Conservation (phyloP, 2,888 invertebrate species). For the Hipparchia sbordonii region DNA sequence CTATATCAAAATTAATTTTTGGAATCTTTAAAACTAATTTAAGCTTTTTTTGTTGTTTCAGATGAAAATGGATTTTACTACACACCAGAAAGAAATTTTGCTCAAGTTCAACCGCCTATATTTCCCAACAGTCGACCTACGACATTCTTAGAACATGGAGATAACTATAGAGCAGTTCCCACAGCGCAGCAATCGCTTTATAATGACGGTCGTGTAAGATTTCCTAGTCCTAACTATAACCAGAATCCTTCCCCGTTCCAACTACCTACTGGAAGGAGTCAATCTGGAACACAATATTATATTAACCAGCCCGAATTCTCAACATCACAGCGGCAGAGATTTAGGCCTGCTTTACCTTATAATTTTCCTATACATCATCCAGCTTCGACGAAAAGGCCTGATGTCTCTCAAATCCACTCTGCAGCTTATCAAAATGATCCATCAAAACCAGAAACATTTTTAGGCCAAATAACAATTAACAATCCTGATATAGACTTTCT, state of each 20-base stretch:
- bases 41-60: slow-evolving; percentile 58
- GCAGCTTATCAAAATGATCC: slow-evolving; percentile 83
- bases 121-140: slow-evolving; percentile 69
- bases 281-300: slow-evolving; percentile 71
- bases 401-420: slow-evolving; percentile 82
- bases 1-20: background rate
- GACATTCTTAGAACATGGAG: slow-evolving; percentile 68
- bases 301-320: slow-evolving; percentile 75
- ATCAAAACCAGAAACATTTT: slow-evolving; percentile 84
- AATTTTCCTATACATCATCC: slow-evolving; percentile 76
- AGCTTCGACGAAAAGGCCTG: slow-evolving; percentile 81
- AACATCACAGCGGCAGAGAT: slow-evolving; percentile 65
- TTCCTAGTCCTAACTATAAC: slow-evolving; percentile 76
- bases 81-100: slow-evolving; percentile 79
- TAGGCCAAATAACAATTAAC: slow-evolving; percentile 84
- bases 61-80: slow-evolving; percentile 77
- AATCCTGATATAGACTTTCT: slow-evolving; percentile 81
- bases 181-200: slow-evolving; percentile 64
- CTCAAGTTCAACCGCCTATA: slow-evolving; percentile 78
- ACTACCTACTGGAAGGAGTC: slow-evolving; percentile 76
- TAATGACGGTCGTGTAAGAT: slow-evolving; percentile 66
- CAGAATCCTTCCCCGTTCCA: slow-evolving; percentile 79
- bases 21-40: background rate
- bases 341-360: slow-evolving; percentile 70
- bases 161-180: slow-evolving; percentile 64